Conservation (phyloP, 1,140 invertebrate genomes). For the Steinernema feltiae region DNA sequence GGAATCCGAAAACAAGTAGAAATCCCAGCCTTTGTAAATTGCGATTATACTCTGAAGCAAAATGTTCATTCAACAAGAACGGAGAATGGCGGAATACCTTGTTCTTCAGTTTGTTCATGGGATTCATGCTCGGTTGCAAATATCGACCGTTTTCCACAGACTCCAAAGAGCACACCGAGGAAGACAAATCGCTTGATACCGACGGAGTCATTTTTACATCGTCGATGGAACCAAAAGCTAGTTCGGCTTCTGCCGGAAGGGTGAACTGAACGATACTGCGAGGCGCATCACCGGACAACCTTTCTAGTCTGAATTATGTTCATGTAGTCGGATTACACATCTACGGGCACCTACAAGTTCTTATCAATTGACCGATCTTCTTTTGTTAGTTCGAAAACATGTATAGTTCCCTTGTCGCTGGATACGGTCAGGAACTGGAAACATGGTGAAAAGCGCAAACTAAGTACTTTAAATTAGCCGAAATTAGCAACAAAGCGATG, state of each 20-base stretch:
- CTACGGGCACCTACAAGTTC: background rate
- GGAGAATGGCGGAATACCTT: background rate
- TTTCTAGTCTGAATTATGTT: background rate
- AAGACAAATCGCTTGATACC: background rate
- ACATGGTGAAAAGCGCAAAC: background rate
- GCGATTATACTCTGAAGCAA: conserved; percentile 6
- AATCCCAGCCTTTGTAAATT: conserved; percentile 2
- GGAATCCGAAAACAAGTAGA: background rate
- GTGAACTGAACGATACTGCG: background rate
- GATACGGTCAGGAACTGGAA: background rate
- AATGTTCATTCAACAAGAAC: background rate
- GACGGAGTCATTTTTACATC: background rate
- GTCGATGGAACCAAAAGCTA: background rate
- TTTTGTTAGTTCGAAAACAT: background rate
- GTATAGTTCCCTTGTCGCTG: background rate
- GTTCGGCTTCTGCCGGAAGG: background rate
- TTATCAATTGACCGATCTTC: background rate
- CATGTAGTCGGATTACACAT: background rate
- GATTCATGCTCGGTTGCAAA: background rate
- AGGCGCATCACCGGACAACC: background rate
- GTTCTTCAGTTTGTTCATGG: background rate
- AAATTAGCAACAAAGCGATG: background rate
- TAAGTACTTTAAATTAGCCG: background rate
- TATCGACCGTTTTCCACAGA: background rate
- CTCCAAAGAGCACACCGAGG: background rate